Conservation (phyloP, 2,888 invertebrate species). For the Ormyrus pomaceus region DNA sequence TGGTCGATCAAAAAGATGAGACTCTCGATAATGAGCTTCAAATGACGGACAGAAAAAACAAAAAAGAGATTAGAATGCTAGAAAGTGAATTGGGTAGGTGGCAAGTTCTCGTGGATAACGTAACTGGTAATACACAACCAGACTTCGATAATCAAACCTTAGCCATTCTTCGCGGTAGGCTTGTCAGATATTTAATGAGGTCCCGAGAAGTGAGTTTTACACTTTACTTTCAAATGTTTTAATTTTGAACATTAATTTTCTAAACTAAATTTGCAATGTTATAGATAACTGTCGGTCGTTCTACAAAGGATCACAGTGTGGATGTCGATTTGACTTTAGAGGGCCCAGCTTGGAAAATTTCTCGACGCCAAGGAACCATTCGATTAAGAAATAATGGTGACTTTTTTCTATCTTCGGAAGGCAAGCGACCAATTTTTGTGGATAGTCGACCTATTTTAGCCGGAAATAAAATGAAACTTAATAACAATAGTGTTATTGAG, state of each 20-base stretch:
- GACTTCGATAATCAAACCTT: conserved; percentile 96
- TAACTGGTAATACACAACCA: conserved; percentile 88
- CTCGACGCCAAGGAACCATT: conserved; percentile 94
- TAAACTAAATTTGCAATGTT: not conserved
- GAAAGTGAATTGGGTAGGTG: conserved; percentile 94
- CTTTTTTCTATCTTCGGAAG: conserved; percentile 96
- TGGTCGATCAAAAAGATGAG: conserved; percentile 89
- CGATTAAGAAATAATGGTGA: conserved; percentile 93
- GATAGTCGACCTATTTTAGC: conserved; percentile 93
- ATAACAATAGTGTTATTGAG: conserved; percentile 96
- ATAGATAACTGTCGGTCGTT: conserved; percentile 93
- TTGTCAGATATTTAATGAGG: conserved; percentile 95
- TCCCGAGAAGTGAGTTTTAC: conserved; percentile 84
- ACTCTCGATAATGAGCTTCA: conserved; percentile 87
- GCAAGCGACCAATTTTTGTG: conserved; percentile 94
- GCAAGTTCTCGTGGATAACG: conserved; percentile 95
- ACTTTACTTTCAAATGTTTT: conserved; percentile 1
- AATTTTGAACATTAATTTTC: conserved; percentile 9
- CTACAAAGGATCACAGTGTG: conserved; percentile 90
- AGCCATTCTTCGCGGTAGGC: conserved; percentile 92
- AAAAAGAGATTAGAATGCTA: conserved; percentile 90
- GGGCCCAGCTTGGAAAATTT: conserved; percentile 96
- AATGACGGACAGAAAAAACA: conserved; percentile 85
- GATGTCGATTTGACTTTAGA: conserved; percentile 96
- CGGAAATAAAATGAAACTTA: conserved; percentile 92